Conservation (phyloP, 2,888 invertebrate genomes). For the Rhyacophila evoluta region DNA sequence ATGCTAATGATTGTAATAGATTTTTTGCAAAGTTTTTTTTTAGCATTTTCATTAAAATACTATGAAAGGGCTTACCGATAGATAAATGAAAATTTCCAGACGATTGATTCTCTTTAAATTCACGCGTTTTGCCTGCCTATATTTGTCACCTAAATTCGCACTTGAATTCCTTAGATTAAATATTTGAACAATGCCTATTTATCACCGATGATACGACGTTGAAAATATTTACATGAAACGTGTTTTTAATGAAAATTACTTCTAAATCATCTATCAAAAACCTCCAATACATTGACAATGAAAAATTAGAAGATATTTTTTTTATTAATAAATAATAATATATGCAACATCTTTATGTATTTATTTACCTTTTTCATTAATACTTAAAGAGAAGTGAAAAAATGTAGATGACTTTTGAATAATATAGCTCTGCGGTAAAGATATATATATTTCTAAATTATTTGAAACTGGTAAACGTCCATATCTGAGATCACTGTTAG, state of each 20-base stretch:
- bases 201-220: background rate
- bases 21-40: background rate
- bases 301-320: background rate
- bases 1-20: background rate
- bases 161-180: slow-evolving; percentile 4
- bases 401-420: too few relatives aligned
- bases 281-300: background rate
- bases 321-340: too few relatives aligned
- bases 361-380: too few relatives aligned
- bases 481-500: too few relatives aligned
- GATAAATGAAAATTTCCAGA: background rate
- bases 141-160: background rate
- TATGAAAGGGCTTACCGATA: background rate
- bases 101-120: background rate
- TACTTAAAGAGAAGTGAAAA: too few relatives aligned
- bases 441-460: too few relatives aligned
- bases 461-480: too few relatives aligned
- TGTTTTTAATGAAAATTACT: slow-evolving; percentile 16
- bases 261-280: background rate
- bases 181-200: slow-evolving; percentile 22
- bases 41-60: background rate
- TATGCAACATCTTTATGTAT: too few relatives aligned
- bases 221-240: background rate
- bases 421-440: too few relatives aligned
- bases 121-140: background rate